These are phyloP conservation scores for Sardina pilchardus DNA, from an alignment of 2,113 vertebrate species.

Conservation along the genomic window DNA sequence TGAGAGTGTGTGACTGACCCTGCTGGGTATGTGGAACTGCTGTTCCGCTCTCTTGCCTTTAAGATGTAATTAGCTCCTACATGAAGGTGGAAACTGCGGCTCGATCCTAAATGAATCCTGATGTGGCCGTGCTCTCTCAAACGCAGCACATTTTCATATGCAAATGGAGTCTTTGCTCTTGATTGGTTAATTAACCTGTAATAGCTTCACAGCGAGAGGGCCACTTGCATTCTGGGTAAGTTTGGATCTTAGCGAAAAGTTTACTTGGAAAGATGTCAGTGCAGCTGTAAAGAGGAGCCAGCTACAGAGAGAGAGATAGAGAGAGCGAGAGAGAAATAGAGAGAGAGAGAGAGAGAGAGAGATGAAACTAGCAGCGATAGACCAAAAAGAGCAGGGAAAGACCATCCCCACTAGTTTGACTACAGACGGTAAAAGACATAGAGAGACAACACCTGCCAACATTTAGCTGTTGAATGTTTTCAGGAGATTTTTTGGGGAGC, in stretches of 20 bases:
- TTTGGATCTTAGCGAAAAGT: constrained; percentile 24
- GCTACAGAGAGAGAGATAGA: too few relatives aligned
- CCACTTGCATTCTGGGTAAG: constrained; percentile 58
- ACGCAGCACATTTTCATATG: constrained; percentile 74
- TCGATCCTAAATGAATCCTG: constrained; percentile 70
- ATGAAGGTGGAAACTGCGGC: constrained; percentile 71
- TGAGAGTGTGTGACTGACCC: background rate
- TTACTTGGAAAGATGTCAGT: constrained; percentile 24
- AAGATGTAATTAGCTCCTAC: constrained; percentile 70
- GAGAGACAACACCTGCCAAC: too few relatives aligned
- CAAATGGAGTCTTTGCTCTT: constrained; percentile 71
- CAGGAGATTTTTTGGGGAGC: too few relatives aligned
- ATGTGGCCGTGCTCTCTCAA: constrained; percentile 54
- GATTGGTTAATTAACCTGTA: constrained; percentile 80
- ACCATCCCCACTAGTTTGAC: too few relatives aligned
- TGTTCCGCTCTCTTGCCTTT: constrained; percentile 61
- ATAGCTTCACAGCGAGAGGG: constrained; percentile 62
- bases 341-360: background rate
- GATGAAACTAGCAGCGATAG: too few relatives aligned
- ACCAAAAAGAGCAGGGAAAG: too few relatives aligned
- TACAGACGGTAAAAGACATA: too few relatives aligned
- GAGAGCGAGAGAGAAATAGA: too few relatives aligned
- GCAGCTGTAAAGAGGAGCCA: background rate
- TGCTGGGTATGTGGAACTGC: background rate
- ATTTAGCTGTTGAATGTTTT: too few relatives aligned